Evolutionary conservation across 2,797 vertebrate genomes (phyloP), one percentile per base, ranked within the genome.

Genomic region (Lutjanus argentimaculatus): DNA sequence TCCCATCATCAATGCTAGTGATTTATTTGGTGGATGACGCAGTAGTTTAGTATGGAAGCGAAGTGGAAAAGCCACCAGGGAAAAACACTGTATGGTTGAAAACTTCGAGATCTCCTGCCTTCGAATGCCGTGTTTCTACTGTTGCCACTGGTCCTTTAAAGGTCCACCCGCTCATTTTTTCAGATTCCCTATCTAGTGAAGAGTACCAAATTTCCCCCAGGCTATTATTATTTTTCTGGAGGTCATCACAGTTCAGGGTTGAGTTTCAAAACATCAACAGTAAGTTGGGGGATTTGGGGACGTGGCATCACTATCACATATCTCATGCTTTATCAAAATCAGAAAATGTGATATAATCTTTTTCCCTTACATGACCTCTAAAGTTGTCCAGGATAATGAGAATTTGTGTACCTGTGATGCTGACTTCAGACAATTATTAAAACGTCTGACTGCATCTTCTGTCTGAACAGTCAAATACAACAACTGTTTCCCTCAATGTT

Each of bases 401-500:
- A 7, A 30, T 22, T 42, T 36, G 30, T 36, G 30, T 4, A 36
- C 30, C 30, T 36, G 30, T 36, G 30, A 36, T 36, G 30, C 7
- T 30, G 65, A 61, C 43, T 70, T 9, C 21, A 55, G 40, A 46
- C 21, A 43, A 21, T 6, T 19, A 22, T 25, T 9, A 52, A 15
- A 43, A 22, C 40, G 6, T 56, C 19, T 52, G 48, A 30, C 2
- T 10, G 6, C 3, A 11, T 42, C 8, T 51, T 57, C 2, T 46
- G 30, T 67, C 25, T 48, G 9, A 65, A 36, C 8, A 30, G 43
- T 65, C 46, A 64, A 78, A 68, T 21, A 53, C 9, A 15, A 52
- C 43, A 51, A 49, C 9, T 61, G 53, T 70, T 79, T 59, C 11
- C 6, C 7, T 30, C 36, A 45, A 7, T 40, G 40, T 67, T 30